phyloP scores from a whole-genome alignment of 23 tunicate species.

The Phallusia fumigata region DNA sequence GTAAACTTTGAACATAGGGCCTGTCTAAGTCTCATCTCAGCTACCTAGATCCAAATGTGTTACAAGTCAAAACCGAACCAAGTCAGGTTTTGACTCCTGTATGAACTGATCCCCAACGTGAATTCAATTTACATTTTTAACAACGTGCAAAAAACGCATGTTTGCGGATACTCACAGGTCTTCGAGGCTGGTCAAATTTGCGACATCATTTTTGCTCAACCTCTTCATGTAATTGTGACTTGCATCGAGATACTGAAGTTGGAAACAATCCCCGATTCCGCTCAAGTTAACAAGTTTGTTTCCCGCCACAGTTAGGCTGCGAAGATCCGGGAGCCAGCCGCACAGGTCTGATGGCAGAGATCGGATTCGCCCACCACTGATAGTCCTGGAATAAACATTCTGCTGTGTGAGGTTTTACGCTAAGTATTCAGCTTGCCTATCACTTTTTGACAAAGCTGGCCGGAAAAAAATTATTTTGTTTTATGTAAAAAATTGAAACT shows the following conservation, averaged over 20 bases:
- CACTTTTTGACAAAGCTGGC: too few relatives aligned
- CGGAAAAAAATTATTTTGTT: too few relatives aligned
- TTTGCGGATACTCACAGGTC: constrained; percentile 39
- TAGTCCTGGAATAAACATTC: constrained; percentile 22
- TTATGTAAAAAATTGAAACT: too few relatives aligned
- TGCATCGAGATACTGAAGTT: constrained; percentile 41
- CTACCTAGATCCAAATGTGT: neutral
- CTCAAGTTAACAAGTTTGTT: constrained; percentile 42
- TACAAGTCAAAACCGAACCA: neutral
- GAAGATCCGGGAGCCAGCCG: constrained; percentile 19
- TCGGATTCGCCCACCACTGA: constrained; percentile 59
- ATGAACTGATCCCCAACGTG: too few relatives aligned
- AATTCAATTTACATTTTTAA: too few relatives aligned
- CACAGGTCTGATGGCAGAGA: constrained; percentile 47
- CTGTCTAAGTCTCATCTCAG: too few relatives aligned
- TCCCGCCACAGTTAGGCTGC: constrained; percentile 13
- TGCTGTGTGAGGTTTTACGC: neutral
- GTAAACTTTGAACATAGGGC: too few relatives aligned
- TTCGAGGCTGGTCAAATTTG: constrained; percentile 37
- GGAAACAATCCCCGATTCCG: constrained; percentile 43
- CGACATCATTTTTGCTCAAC: constrained; percentile 26
- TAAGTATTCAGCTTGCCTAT: neutral
- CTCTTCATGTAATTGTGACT: constrained; percentile 32
- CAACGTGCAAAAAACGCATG: too few relatives aligned
- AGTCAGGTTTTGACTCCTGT: too few relatives aligned